Base-by-base conservation (phyloP, 2,113 vertebrate genomes). In the Vireo altiloquus region DNA sequence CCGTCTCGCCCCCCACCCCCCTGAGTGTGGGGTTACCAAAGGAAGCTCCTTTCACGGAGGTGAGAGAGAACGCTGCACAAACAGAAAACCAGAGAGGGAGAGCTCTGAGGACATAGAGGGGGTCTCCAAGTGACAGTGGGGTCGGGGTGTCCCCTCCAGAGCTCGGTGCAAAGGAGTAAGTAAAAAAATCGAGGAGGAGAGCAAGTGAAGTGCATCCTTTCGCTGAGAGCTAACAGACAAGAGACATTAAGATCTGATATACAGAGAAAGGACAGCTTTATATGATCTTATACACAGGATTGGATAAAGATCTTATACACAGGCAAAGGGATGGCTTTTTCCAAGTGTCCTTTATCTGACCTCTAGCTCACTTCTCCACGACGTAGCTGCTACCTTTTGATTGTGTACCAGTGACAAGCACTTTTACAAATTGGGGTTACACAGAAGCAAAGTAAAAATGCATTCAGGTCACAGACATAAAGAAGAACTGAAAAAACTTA, bases 391-490 rank as follows among this genome's bases (percentile, higher is more conserved):
- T 98, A 98, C 98, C 98, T 98, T 98, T 96, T 92, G 96, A 98
- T 98, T 97, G 96, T 98, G 97, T 98, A 98, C 98, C 98, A 99
- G 98, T 99, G 98, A 99, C 98, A 99, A 99, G 98, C 98, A 98
- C 95, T 97, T 97, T 98, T 96, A 99, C 98, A 98, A 98, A 98
- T 97, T 96, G 97, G 97, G 97, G 98, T 98, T 98, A 99, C 98
- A 99, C 97, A 98, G 98, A 99, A 99, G 99, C 99, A 99, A 99
- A 99, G 99, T 99, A 99, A 99, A 99, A 99, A 99, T 99, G 99
- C 99, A 99, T 99, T 99, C 99, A 99, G 99, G 98, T 99, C 98
- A 98, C 98, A 97, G 98, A 99, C 98, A 98, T 92, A 98, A 98
- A 98, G 96, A 98, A 96, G 96, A 99, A 99, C 96, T 92, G 97